Evolutionary conservation across 2,113 vertebrate genomes (phyloP).

Genomic region (Tragulus kanchil): DNA sequence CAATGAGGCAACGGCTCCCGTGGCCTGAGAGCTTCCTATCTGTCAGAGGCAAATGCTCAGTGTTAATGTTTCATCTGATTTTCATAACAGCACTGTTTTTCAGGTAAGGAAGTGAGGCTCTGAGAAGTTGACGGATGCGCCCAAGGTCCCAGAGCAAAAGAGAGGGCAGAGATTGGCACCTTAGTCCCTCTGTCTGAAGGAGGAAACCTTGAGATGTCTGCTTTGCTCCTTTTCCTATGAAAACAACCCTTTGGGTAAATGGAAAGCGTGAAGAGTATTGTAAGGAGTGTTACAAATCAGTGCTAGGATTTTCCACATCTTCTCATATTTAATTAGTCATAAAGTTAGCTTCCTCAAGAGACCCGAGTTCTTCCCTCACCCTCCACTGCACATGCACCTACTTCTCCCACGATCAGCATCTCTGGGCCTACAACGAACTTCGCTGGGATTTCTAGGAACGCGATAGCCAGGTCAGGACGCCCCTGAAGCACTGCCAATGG

Average conservation of each 20-base stretch:
- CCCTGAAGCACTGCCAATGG: background rate
- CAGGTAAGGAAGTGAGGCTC: background rate
- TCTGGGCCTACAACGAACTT: background rate
- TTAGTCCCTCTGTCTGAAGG: background rate
- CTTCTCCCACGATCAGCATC: background rate
- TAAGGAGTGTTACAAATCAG: background rate
- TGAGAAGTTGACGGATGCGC: background rate
- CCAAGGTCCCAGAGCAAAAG: background rate
- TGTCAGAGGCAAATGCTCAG: background rate
- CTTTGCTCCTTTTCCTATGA: background rate
- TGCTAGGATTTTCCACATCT: background rate
- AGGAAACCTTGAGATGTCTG: background rate
- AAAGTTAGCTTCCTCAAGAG: slow-evolving; percentile 51
- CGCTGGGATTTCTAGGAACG: slow-evolving; percentile 5
- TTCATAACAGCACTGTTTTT: background rate
- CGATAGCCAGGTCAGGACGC: background rate
- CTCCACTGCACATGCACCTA: background rate
- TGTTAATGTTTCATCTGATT: background rate
- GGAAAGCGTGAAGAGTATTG: background rate
- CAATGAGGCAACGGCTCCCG: no score
- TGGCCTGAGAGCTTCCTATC: background rate
- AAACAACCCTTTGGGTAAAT: background rate
- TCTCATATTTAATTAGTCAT: slow-evolving; percentile 44
- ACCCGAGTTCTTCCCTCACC: background rate
- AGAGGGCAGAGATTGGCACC: background rate